These are phyloP conservation scores for Argentina silus DNA, from an alignment of 2,797 vertebrate genomes.

Conservation along the genomic window DNA sequence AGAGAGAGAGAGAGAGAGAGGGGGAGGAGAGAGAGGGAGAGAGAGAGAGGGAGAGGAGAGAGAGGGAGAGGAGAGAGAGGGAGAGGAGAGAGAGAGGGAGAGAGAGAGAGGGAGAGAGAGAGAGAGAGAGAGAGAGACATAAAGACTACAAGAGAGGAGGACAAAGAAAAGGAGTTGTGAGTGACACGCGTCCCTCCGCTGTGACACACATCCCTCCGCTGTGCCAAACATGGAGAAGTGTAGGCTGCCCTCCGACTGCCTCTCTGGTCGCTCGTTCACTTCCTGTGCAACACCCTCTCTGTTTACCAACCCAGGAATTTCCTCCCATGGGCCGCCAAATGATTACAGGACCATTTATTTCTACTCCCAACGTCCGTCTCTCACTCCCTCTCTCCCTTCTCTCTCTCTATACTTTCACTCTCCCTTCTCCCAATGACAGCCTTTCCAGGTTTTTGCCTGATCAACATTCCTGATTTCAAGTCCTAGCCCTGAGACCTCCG, in stretches of 20 bases:
- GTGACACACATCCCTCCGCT: background rate
- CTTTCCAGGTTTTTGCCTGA: background rate
- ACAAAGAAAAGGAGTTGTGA: slow-evolving; percentile 2
- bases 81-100: background rate
- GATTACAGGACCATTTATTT: slow-evolving; percentile 66
- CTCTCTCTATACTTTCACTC: background rate
- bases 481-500: background rate
- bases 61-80: background rate
- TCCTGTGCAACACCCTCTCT: slow-evolving; percentile 49
- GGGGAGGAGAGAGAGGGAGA: background rate
- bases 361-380: slow-evolving; percentile 22
- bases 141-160: background rate
- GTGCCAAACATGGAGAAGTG: slow-evolving; percentile 34
- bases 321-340: slow-evolving; percentile 67
- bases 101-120: background rate
- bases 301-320: slow-evolving; percentile 72
- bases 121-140: background rate
- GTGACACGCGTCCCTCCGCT: slow-evolving; percentile 20
- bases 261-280: slow-evolving; percentile 30
- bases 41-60: background rate
- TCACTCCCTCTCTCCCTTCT: slow-evolving; percentile 27
- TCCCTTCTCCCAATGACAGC: background rate
- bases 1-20: background rate
- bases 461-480: background rate
- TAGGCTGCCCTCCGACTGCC: background rate